Conservation (phyloP, 2,113 vertebrate genomes). For the Galeopterus variegatus region DNA sequence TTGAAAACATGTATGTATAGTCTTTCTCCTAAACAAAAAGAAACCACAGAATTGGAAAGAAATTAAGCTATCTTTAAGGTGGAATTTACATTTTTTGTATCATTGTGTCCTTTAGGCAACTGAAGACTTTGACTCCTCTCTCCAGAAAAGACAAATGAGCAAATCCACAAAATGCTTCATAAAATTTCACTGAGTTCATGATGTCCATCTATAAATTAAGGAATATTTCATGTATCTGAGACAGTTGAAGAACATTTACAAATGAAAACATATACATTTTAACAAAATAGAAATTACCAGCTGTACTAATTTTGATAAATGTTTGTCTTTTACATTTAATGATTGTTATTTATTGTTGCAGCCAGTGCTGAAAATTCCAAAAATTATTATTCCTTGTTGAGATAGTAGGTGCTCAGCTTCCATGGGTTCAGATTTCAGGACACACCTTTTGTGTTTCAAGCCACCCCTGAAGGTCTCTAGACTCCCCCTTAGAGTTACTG, state of each 20-base stretch:
- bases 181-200: not conserved
- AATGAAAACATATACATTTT: constrained; percentile 31
- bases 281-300: constrained; percentile 43
- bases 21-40: not conserved
- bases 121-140: not conserved
- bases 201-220: not conserved
- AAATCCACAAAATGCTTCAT: not conserved
- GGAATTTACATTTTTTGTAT: not conserved
- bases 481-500: too few species aligned
- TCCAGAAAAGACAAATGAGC: not conserved
- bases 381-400: constrained; percentile 14
- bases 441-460: too few species aligned
- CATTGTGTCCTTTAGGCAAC: not conserved
- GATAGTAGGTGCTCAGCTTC: too few species aligned
- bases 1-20: not conserved
- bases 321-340: constrained; percentile 5
- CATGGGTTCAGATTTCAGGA: too few species aligned
- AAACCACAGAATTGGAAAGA: not conserved
- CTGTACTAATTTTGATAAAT: constrained; percentile 33
- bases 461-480: too few species aligned
- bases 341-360: constrained; percentile 11
- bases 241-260: constrained; percentile 29
- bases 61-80: not conserved
- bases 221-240: not conserved
- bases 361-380: not conserved